Conservation (phyloP, 1,140 invertebrate genomes). For the Pemphigus obesinymphae region DNA sequence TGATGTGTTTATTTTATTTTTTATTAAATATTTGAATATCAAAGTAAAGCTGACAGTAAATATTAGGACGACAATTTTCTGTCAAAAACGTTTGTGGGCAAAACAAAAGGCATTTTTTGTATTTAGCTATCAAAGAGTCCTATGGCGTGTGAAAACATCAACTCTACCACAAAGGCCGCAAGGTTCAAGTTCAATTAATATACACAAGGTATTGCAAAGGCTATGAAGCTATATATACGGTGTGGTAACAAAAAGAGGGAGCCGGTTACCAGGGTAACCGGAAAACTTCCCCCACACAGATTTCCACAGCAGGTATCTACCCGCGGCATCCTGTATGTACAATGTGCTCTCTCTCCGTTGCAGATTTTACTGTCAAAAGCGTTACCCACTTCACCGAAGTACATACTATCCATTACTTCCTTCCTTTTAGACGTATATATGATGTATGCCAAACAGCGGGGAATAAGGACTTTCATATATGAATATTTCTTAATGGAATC, state of each 20-base stretch:
- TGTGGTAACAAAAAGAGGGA: slow-evolving; percentile 33
- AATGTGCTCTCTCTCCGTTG: neutral
- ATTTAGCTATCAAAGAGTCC: slow-evolving; percentile 7
- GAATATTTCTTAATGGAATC: slow-evolving; percentile 23
- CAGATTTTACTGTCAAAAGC: slow-evolving; percentile 26
- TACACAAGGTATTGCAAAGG: slow-evolving; percentile 32
- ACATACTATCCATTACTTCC: slow-evolving; percentile 12
- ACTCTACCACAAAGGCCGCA: neutral
- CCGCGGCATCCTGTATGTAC: neutral
- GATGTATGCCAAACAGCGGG: neutral
- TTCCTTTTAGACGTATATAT: neutral
- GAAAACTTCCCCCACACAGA: slow-evolving; percentile 13
- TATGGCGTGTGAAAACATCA: slow-evolving; percentile 34
- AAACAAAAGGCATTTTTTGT: neutral
- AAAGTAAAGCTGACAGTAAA: neutral
- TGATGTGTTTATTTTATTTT: too few species aligned
- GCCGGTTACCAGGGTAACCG: slow-evolving; percentile 14
- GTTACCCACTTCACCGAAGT: slow-evolving; percentile 27
- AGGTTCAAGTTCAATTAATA: slow-evolving; percentile 39
- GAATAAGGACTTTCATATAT: neutral
- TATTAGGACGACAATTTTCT: neutral
- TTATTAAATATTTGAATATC: neutral
- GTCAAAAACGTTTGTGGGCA: neutral
- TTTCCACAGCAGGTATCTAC: neutral
- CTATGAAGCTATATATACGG: neutral